Conservation (phyloP, 1,140 invertebrate genomes). For the Pseudomyrmex concolor region DNA sequence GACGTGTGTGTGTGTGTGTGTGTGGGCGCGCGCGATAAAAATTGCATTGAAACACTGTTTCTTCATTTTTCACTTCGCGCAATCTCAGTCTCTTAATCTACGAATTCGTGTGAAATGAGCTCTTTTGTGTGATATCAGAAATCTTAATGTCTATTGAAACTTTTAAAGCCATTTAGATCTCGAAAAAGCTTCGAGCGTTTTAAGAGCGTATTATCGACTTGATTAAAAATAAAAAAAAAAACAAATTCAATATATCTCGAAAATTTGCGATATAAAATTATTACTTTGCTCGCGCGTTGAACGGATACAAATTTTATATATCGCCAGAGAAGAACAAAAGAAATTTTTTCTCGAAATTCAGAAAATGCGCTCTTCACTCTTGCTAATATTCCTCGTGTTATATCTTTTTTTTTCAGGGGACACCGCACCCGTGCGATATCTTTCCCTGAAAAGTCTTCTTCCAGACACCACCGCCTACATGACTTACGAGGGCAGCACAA, state of each 20-base stretch:
- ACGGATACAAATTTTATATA: neutral
- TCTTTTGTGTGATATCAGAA: conserved; percentile 12
- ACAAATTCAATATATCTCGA: too few relatives aligned
- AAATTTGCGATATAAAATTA: too few relatives aligned
- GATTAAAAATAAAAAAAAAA: too few relatives aligned
- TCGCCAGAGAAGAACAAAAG: neutral
- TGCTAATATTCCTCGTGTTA: neutral
- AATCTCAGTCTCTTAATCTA: neutral
- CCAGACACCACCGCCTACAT: conserved; percentile 96
- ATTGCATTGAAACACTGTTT: neutral
- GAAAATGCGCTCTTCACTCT: neutral
- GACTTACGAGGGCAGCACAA: conserved; percentile 99
- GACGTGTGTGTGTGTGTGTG: too few relatives aligned
- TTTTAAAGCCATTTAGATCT: conserved; percentile 19
- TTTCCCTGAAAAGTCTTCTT: conserved; percentile 93
- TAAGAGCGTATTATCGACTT: conserved; percentile 15
- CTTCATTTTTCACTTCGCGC: neutral
- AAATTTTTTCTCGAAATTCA: neutral
- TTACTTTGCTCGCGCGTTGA: too few relatives aligned
- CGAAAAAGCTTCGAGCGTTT: neutral
- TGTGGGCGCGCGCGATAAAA: neutral
- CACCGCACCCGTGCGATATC: conserved; percentile 91
- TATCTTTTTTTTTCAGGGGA: conserved; percentile 86
- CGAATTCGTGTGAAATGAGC: neutral
- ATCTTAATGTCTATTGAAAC: conserved; percentile 41